Percentiles rank a stretch among this genome's conserved stretches.
Conservation (phyloP, 2,113 vertebrate genomes). For the Pelvicachromis taeniatus region DNA sequence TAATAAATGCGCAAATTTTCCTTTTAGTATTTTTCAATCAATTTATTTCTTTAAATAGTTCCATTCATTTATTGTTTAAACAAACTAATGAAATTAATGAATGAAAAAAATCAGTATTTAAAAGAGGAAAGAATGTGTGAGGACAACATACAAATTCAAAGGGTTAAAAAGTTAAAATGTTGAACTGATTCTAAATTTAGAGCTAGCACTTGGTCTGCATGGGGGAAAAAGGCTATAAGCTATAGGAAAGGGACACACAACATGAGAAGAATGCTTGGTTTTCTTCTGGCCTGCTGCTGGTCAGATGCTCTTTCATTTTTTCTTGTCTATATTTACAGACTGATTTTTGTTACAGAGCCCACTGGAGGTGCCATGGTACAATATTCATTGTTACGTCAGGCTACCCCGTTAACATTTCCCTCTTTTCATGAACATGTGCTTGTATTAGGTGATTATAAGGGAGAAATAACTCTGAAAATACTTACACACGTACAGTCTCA, state of each 20-base stretch:
- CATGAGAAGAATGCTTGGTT: neutral
- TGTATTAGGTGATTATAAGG: neutral
- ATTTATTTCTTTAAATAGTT: too few species aligned
- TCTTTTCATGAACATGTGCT: neutral
- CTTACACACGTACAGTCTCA: neutral
- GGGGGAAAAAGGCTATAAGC: neutral
- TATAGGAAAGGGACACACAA: neutral
- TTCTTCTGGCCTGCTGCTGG: neutral
- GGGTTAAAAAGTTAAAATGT: too few species aligned
- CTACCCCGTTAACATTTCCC: neutral
- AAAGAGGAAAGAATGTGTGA: too few species aligned
- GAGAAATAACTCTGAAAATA: neutral
- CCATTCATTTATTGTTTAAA: too few species aligned
- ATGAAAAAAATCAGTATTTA: too few species aligned
- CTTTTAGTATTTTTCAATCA: too few species aligned
- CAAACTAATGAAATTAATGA: too few species aligned
- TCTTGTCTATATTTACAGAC: neutral
- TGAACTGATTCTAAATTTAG: neutral
- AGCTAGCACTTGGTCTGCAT: too few species aligned
- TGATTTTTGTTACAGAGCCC: neutral
- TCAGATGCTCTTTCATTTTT: neutral
- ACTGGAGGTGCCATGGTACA: neutral
- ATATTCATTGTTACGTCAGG: rapidly evolving
- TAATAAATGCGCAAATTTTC: too few species aligned
- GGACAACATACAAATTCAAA: too few species aligned